Conservation (phyloP, 2,113 vertebrate species). For the Archocentrus centrarchus region DNA sequence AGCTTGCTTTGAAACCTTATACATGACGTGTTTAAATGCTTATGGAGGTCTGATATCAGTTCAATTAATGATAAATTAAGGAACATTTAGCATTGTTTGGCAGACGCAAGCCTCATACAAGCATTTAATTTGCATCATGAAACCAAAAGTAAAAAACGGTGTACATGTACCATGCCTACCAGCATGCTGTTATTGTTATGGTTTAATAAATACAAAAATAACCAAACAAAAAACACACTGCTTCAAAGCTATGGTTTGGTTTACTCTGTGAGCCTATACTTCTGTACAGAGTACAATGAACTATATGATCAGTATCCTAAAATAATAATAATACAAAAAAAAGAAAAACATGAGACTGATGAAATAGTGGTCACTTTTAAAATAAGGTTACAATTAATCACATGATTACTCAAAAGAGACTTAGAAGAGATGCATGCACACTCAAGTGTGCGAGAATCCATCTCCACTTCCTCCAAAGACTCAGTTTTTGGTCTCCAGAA, state of each 20-base stretch:
- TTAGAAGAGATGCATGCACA: neutral
- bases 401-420: no score
- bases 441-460: neutral
- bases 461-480: neutral
- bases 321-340: fast-evolving
- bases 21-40: neutral
- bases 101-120: no score
- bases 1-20: neutral
- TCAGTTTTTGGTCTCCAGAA: neutral
- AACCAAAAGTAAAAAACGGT: no score
- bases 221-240: no score
- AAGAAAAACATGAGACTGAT: neutral
- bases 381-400: neutral
- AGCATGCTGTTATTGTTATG: no score
- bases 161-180: no score
- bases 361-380: neutral
- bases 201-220: no score
- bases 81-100: no score
- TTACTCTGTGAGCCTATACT: no score
- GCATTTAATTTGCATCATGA: no score
- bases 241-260: no score
- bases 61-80: neutral
- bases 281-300: neutral
- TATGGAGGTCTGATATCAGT: neutral
- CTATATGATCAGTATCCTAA: neutral